Percentiles rank a stretch among this genome's conserved stretches.
Evolutionary conservation across 64 coral and sea anemone genomes (phyloP).

Genomic region (Montipora cactus): DNA sequence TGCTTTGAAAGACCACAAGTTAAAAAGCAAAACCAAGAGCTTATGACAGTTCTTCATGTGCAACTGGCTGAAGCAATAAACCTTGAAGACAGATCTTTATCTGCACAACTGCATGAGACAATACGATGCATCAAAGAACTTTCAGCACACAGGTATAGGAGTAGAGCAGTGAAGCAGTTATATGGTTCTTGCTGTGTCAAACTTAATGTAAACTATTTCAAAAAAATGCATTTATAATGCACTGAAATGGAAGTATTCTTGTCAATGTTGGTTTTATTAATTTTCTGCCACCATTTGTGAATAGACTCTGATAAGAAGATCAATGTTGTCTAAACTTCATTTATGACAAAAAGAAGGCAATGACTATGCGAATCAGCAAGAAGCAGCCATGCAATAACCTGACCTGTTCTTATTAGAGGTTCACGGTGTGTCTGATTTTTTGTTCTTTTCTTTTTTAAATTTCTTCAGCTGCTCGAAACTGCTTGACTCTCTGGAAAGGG

Average conservation of each 20-base stretch:
- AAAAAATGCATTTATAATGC: no score
- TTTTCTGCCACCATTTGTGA: no score
- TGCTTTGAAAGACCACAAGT: neutral
- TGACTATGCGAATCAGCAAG: neutral
- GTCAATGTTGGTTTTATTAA: no score
- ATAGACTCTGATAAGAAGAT: no score
- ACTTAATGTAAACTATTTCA: no score
- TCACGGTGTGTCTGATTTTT: neutral
- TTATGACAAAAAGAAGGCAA: no score
- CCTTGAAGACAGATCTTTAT: conserved; percentile 84
- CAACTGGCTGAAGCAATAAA: conserved; percentile 96
- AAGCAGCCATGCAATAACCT: neutral
- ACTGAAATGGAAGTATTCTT: no score
- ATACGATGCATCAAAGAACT: conserved; percentile 82
- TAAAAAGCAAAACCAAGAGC: conserved; percentile 19
- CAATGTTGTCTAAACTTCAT: no score
- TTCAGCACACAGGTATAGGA: conserved; percentile 59
- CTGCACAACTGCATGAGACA: conserved; percentile 91
- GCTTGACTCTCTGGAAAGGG: conserved; percentile 64
- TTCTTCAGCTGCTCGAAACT: conserved; percentile 68
- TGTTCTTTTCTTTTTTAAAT: neutral
- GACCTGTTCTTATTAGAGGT: neutral
- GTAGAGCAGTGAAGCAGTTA: no score
- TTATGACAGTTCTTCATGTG: conserved; percentile 86
- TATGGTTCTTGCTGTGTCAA: no score